phyloP scores from a whole-genome alignment of 2,113 vertebrate genomes.

The Notothenia coriiceps region DNA sequence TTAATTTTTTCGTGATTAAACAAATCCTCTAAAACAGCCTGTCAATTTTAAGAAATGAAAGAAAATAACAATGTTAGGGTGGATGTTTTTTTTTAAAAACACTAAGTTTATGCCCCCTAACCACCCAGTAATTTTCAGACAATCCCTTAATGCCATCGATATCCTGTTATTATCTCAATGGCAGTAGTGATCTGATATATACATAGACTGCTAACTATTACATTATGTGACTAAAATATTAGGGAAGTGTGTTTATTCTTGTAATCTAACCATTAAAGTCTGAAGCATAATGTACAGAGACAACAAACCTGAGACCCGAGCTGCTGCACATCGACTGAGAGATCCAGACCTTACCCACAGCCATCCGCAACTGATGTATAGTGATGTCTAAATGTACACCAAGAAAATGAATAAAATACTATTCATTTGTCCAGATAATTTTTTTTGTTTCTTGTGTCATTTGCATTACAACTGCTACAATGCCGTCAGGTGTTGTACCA shows the following conservation, averaged over 20 bases:
- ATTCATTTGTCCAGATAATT: slow-evolving; percentile 63
- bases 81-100: not conserved
- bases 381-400: slow-evolving; percentile 79
- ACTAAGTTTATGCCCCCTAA: no score
- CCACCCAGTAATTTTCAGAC: not conserved
- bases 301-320: slow-evolving; percentile 51
- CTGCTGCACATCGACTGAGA: slow-evolving; percentile 44
- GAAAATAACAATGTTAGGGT: not conserved
- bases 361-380: slow-evolving; percentile 65
- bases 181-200: no score
- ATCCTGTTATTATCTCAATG: not conserved
- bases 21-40: not conserved
- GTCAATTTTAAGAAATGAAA: not conserved
- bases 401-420: slow-evolving; percentile 66
- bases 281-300: slow-evolving; percentile 46
- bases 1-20: not conserved
- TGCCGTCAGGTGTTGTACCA: slow-evolving; percentile 43
- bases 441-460: slow-evolving; percentile 67
- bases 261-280: slow-evolving; percentile 12
- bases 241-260: not conserved
- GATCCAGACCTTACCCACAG: slow-evolving; percentile 38
- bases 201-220: not conserved
- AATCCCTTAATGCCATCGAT: not conserved
- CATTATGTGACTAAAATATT: not conserved
- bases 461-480: slow-evolving; percentile 76